Evolutionary conservation across 2,113 vertebrate species (phyloP).

Genomic region (Tenebrosternarchus preto): DNA sequence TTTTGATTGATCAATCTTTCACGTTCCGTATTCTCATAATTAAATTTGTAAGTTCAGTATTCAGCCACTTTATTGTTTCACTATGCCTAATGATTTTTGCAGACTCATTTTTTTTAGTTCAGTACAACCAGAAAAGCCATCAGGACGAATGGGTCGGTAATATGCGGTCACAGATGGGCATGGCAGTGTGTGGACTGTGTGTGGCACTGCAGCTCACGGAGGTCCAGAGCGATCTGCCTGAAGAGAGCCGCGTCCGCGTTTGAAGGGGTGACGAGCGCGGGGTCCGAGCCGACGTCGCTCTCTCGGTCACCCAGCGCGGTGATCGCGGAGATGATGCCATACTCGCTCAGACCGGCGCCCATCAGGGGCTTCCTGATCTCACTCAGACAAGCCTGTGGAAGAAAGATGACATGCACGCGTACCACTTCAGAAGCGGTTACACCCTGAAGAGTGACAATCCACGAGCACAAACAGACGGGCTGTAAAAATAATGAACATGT

Average conservation of each 20-base stretch:
- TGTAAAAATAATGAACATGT: too few species aligned
- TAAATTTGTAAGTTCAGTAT: too few species aligned
- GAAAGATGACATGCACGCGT: neutral
- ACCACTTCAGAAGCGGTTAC: neutral
- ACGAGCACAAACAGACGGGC: neutral
- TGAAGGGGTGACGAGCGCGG: constrained; percentile 36
- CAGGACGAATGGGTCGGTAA: neutral
- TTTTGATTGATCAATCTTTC: too few species aligned
- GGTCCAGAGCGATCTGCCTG: constrained; percentile 71
- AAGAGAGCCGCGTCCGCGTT: constrained; percentile 66
- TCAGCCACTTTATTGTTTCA: too few species aligned
- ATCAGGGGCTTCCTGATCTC: constrained; percentile 69
- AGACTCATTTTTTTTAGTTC: too few species aligned
- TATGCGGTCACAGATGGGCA: too few species aligned
- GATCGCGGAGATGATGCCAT: constrained; percentile 71
- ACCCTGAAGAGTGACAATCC: neutral
- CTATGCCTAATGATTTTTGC: too few species aligned
- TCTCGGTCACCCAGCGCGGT: constrained; percentile 66
- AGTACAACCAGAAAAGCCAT: too few species aligned
- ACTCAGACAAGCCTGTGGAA: constrained; percentile 63
- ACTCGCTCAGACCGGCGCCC: constrained; percentile 73
- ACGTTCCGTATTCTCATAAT: too few species aligned
- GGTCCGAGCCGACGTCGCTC: constrained; percentile 59
- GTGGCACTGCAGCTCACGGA: constrained; percentile 65
- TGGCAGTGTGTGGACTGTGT: neutral